Evolutionary conservation across 2,113 vertebrate species (phyloP), one percentile per base, ranked within the genome.

Genomic region (Sander lucioperca): DNA sequence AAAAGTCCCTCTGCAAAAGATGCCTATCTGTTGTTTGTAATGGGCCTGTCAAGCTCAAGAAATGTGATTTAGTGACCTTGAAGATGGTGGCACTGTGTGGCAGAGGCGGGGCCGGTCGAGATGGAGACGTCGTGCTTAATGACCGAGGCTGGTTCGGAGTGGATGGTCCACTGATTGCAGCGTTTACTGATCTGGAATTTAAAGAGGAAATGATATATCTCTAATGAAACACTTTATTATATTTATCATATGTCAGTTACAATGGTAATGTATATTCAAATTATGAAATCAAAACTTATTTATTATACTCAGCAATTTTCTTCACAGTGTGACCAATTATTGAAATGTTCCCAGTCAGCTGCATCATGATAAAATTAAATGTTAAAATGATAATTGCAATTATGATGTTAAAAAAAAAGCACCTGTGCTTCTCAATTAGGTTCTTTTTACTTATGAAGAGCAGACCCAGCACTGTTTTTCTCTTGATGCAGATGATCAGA

Each of bases 391-490:
- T 33, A 45, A 58, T 25, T 14, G 53, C 4, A 47, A 64, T 43
- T 43, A 68, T 33, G 3, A 76, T 11, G 9, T 68, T 72, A 14
- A 8, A 53, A 63, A 63, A 57, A 33, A 18, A 5, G 43, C 68
- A 99, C 98, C 98, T 97, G 77, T 97, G 94, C 93, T 99, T 99
- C 90, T 98, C 96, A 1, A 97, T 95, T 57, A 96, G 96, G 72
- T 94, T 96, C 89, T 97, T 97, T 78, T 97, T 97, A 76, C 96
- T 96, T 66, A 94, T 94, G 89, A 96, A 96, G 68, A 99, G 85
- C 83, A 96, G 93, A 15, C 80, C 90, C 48, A 96, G 90, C 11
- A 98, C 88, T 43, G 94, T 91, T 88, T 96, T 98, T 84, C 97
- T 97, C 90, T 98, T 99, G 86, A 99, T 88, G 88, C 96, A 98